Evolutionary conservation across 2,888 invertebrate species (phyloP).

Genomic region (Clusia tigrina): DNA sequence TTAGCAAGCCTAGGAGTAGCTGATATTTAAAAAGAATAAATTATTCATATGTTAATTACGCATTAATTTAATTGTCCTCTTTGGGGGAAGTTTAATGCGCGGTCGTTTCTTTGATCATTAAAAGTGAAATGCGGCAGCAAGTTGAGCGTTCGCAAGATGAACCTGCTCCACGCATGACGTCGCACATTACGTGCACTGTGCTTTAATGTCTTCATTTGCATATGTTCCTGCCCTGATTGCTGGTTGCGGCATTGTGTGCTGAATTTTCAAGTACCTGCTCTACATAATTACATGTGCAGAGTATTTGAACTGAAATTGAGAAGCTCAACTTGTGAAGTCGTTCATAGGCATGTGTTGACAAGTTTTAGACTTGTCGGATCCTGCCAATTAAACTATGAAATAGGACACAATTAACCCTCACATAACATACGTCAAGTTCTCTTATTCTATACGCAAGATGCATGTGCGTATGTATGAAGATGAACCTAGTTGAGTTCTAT

Average conservation of each 20-base stretch:
- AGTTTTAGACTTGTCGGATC: too few relatives aligned
- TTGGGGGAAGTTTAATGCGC: constrained; percentile 18
- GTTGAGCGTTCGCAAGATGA: neutral
- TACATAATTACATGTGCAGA: neutral
- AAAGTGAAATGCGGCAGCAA: neutral
- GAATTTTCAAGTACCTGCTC: neutral
- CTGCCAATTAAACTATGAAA: too few relatives aligned
- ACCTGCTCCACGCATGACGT: neutral
- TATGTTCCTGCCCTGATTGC: constrained; percentile 23
- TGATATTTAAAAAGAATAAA: constrained; percentile 30
- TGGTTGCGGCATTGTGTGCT: constrained; percentile 2
- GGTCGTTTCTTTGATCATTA: neutral
- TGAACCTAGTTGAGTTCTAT: too few relatives aligned
- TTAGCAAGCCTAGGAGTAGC: neutral
- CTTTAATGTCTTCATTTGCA: constrained; percentile 20
- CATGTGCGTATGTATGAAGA: too few relatives aligned
- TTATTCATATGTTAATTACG: constrained; percentile 42
- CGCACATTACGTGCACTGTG: constrained; percentile 6
- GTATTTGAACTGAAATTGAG: neutral
- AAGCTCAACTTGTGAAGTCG: neutral
- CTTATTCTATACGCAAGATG: too few relatives aligned
- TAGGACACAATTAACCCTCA: too few relatives aligned
- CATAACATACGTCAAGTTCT: too few relatives aligned
- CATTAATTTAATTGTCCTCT: constrained; percentile 42
- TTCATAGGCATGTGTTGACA: too few relatives aligned